These are phyloP conservation scores for Pachyramphus minor DNA, from an alignment of 2,113 vertebrate genomes.

Conservation along the genomic window DNA sequence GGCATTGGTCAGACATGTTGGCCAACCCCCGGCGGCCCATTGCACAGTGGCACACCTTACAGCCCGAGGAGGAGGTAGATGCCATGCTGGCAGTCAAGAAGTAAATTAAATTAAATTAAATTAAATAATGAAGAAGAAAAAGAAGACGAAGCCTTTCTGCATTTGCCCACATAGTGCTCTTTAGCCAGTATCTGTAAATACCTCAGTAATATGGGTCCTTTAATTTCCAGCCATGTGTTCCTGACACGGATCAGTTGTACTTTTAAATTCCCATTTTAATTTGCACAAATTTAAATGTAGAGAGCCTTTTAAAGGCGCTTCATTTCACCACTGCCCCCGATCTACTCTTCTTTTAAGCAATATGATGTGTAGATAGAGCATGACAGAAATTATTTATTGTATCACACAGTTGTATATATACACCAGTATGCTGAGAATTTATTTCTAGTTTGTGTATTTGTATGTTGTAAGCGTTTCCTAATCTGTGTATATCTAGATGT, in stretches of 20 bases:
- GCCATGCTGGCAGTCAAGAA: conserved; percentile 95
- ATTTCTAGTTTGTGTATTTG: conserved; percentile 99
- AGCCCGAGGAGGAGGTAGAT: conserved; percentile 95
- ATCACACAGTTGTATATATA: conserved; percentile 96
- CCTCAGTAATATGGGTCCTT: conserved; percentile 97
- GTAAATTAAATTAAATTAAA: conserved; percentile 73
- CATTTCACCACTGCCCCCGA: conserved; percentile 74
- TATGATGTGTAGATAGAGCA: conserved; percentile 99
- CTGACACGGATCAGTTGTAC: conserved; percentile 75
- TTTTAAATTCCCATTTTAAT: conserved; percentile 74
- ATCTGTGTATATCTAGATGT: conserved; percentile 99
- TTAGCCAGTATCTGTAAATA: conserved; percentile 99
- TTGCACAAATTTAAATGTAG: conserved; percentile 81
- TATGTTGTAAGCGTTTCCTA: conserved; percentile 99
- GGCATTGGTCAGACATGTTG: conserved; percentile 99
- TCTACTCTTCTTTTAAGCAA: conserved; percentile 99
- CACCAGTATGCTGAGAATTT: conserved; percentile 94
- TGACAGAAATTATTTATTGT: conserved; percentile 97
- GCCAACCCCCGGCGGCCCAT: conserved; percentile 98
- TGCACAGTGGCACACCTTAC: conserved; percentile 97
- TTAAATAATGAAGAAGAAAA: conserved; percentile 33
- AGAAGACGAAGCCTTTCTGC: conserved; percentile 80
- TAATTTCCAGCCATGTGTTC: conserved; percentile 80
- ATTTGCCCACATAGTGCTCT: conserved; percentile 91
- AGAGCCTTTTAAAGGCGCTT: conserved; percentile 70